These are phyloP conservation scores for Parauchenoglanis punctatus DNA, from an alignment of 2,797 vertebrate species.

Conservation along the genomic window DNA sequence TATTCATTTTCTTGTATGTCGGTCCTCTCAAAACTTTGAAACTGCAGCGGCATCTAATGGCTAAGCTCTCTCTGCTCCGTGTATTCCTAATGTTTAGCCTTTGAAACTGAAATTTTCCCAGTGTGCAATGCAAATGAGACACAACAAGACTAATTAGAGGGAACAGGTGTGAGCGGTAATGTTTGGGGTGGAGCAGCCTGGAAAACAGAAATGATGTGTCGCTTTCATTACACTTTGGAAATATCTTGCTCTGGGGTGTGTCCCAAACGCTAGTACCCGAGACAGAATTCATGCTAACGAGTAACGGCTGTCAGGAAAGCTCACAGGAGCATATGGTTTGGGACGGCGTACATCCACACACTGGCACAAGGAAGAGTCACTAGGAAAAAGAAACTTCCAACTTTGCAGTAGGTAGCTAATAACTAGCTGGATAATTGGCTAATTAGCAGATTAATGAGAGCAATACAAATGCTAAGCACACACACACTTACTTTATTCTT, in stretches of 20 bases:
- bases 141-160: constrained; percentile 21
- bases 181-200: constrained; percentile 17
- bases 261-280: background rate
- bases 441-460: background rate
- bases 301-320: background rate
- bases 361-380: background rate
- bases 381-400: background rate
- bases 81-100: background rate
- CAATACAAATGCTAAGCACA: background rate
- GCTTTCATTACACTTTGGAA: constrained; percentile 16
- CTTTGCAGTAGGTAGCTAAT: background rate
- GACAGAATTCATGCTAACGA: constrained; percentile 18
- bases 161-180: constrained; percentile 16
- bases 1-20: background rate
- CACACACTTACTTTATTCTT: background rate
- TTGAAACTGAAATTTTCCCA: background rate
- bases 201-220: constrained; percentile 4
- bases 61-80: background rate
- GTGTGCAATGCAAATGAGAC: constrained; percentile 21
- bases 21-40: background rate
- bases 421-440: background rate
- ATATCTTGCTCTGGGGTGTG: constrained; percentile 10
- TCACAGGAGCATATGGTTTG: constrained; percentile 22
- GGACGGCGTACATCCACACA: background rate
- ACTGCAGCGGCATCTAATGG: background rate